Base-by-base conservation (phyloP, 2,888 invertebrate species). In the Lycaena phlaeas region DNA sequence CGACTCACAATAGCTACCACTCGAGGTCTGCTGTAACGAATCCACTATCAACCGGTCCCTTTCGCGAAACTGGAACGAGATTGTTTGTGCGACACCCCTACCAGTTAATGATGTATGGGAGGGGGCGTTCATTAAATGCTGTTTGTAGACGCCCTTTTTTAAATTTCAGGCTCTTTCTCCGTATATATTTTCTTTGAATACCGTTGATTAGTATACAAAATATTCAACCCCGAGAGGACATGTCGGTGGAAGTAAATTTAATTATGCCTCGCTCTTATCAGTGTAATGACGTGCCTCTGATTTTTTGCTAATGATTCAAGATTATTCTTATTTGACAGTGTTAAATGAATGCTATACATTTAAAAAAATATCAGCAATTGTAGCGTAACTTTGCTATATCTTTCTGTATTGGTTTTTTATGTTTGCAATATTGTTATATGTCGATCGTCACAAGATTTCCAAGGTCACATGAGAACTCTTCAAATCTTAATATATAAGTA, bases 21-120 rank as follows among this genome's bases (percentile, higher is more conserved):
- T 81, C 74, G 72, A 78, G 71, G 66, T 66, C 64, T 61, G 68
- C 72, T 70, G 77, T 81, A 82, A 82, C 82, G 82, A 82, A 78
- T 78, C 74, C 76, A 73, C 77, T 71, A 72, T 72, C 75, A 74
- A 63, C 64, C 68, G 66, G 69, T 70, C 71, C 74, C 75, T 70
- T 63, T 67, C 65, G 67, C 61, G 64, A 68, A 76, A 75, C 77
- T 75, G 61, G 75, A 74, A 59, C 73, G 74, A 66, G 70, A 73
- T 79, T 79, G 78, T 81, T 78, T 78, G 72, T 65, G 68, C 68
- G 72, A 65, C 70, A 66, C 69, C 70, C 61, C 66, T 60, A 61
- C 66, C 71, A 66, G 77, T 71, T 77, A 77, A 78, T 78, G 78
- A 78, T 68, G 78, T 72, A 72, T 74, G 69, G 68, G 61, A 52